Evolutionary conservation across 2,888 invertebrate species (phyloP).

Genomic region (Idaea straminata): DNA sequence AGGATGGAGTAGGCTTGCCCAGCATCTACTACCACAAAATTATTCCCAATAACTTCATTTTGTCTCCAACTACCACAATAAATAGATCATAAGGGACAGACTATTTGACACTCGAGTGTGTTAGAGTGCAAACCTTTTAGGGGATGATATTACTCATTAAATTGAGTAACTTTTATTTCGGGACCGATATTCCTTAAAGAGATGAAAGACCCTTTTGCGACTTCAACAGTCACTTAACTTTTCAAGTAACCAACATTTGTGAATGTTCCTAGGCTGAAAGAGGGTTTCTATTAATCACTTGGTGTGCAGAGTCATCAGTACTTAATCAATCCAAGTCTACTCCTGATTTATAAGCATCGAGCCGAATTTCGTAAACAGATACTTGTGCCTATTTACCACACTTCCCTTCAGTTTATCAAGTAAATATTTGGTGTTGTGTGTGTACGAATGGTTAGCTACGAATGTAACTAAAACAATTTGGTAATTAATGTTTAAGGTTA

Average conservation of each 20-base stretch:
- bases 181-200: background rate
- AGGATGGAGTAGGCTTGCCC: too few species aligned
- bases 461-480: background rate
- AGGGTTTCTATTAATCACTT: slow-evolving; percentile 52
- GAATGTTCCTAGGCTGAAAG: slow-evolving; percentile 1
- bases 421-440: background rate
- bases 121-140: background rate
- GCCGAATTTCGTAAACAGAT: slow-evolving; percentile 21
- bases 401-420: background rate
- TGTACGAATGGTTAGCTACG: background rate
- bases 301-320: slow-evolving; percentile 57
- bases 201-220: background rate
- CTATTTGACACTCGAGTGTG: background rate
- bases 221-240: slow-evolving; percentile 1
- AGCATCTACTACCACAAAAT: too few species aligned
- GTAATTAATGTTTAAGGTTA: background rate
- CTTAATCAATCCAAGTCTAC: slow-evolving; percentile 60
- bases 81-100: background rate
- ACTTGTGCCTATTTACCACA: background rate
- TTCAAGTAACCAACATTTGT: background rate
- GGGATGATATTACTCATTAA: slow-evolving; percentile 1
- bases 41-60: too few species aligned
- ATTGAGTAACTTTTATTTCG: background rate
- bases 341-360: slow-evolving; percentile 54
- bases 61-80: too few species aligned